A percentile compares a stretch with the other conserved stretches of the same genome.
Conservation (phyloP, 1,140 invertebrate genomes). For the Metaphire vulgaris region DNA sequence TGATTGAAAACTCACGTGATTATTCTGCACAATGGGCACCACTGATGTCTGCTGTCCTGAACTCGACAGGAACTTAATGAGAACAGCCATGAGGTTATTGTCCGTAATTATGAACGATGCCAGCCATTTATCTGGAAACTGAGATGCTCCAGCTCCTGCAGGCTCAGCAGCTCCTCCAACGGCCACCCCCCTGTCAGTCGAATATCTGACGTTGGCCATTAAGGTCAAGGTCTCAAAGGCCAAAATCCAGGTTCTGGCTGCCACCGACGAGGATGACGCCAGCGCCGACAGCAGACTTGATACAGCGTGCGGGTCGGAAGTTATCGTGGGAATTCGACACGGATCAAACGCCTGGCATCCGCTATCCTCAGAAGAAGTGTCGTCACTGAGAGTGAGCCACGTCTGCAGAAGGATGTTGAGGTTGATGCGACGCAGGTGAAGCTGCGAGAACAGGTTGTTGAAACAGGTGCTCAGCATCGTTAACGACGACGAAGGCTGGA, state of each 20-base stretch:
- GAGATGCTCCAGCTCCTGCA: slow-evolving; percentile 26
- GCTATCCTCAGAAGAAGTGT: slow-evolving; percentile 33
- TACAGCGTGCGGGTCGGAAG: slow-evolving; percentile 65
- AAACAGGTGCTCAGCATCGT: slow-evolving; percentile 66
- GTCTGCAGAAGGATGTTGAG: slow-evolving; percentile 72
- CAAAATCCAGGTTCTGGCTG: slow-evolving; percentile 66
- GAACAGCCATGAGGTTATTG: slow-evolving; percentile 64
- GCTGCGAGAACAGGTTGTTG: slow-evolving; percentile 62
- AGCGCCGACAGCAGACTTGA: slow-evolving; percentile 64
- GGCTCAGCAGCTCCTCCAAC: slow-evolving; percentile 32
- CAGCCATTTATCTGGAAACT: slow-evolving; percentile 44
- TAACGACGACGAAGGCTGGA: slow-evolving; percentile 42
- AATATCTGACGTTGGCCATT: slow-evolving; percentile 38
- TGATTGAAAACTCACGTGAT: not conserved
- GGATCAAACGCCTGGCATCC: slow-evolving; percentile 44
- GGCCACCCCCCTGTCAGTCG: slow-evolving; percentile 23
- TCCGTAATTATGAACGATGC: slow-evolving; percentile 62
- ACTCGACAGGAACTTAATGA: slow-evolving; percentile 66
- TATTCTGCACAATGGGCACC: not conserved
- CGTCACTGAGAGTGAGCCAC: slow-evolving; percentile 70
- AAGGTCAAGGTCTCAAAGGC: slow-evolving; percentile 61
- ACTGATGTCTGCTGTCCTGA: not conserved
- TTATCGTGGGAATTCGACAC: slow-evolving; percentile 63
- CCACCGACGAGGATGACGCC: slow-evolving; percentile 60
- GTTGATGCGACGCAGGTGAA: slow-evolving; percentile 58